A percentile compares a stretch with the other conserved stretches of the same genome.
These are phyloP conservation scores for Eubasilissa splendida DNA, from an alignment of 2,888 invertebrate genomes.

Conservation along the genomic window DNA sequence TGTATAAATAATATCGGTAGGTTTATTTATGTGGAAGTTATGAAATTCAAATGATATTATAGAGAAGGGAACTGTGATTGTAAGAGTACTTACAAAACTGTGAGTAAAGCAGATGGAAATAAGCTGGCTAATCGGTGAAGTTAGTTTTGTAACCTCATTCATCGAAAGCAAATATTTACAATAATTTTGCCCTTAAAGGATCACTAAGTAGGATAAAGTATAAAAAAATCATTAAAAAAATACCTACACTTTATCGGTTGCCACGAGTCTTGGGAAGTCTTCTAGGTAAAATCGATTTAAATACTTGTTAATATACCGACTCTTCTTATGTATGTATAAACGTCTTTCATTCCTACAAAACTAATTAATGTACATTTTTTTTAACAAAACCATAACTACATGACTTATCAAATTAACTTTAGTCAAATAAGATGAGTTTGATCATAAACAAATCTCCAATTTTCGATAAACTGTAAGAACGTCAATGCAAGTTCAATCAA, in stretches of 20 bases:
- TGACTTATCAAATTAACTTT: too few species aligned
- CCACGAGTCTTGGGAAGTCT: constrained; percentile 19
- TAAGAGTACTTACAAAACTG: constrained; percentile 53
- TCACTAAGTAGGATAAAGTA: constrained; percentile 41
- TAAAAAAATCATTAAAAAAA: constrained; percentile 38
- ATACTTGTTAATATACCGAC: constrained; percentile 19
- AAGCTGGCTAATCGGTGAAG: constrained; percentile 45
- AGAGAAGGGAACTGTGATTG: constrained; percentile 59
- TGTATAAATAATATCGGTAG: constrained; percentile 49
- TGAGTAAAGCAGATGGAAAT: constrained; percentile 51
- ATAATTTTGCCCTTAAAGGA: constrained; percentile 57
- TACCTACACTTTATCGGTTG: constrained; percentile 23
- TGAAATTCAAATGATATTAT: constrained; percentile 50
- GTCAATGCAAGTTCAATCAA: too few species aligned
- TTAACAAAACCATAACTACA: too few species aligned
- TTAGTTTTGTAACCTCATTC: constrained; percentile 36
- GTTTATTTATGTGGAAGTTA: constrained; percentile 51
- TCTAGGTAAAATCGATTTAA: constrained; percentile 19
- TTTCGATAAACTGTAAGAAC: too few species aligned
- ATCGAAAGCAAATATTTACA: constrained; percentile 55
- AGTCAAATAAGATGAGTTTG: too few species aligned
- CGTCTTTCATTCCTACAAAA: not conserved
- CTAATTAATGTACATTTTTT: too few species aligned
- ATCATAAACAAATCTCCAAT: too few species aligned
- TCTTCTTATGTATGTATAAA: constrained; percentile 13